Percentiles rank a stretch among this genome's conserved stretches.
phyloP scores from a whole-genome alignment of 2,888 invertebrate species.

The Epinotia bilunana region DNA sequence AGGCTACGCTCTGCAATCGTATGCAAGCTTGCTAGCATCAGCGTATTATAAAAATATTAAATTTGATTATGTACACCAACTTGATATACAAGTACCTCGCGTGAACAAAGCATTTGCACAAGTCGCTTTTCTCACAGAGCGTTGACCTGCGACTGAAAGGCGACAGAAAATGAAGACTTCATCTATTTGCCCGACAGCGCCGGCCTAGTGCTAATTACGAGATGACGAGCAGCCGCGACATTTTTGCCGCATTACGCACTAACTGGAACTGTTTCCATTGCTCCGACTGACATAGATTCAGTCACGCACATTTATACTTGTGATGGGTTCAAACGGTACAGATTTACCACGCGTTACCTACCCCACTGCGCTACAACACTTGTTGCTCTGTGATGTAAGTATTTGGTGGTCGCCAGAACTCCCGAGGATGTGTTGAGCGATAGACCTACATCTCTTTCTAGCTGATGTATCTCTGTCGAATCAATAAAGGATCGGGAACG shows the following conservation, averaged over 20 bases:
- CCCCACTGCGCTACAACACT: too few relatives aligned
- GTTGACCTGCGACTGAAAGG: conserved; percentile 59
- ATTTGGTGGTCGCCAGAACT: too few relatives aligned
- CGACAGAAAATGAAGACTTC: conserved; percentile 52
- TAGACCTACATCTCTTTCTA: too few relatives aligned
- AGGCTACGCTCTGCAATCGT: too few relatives aligned
- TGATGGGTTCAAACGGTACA: background rate
- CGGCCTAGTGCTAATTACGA: conserved; percentile 68
- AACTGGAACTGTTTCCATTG: conserved; percentile 37
- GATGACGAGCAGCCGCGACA: conserved; percentile 55
- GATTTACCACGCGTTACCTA: too few relatives aligned
- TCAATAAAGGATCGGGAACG: too few relatives aligned
- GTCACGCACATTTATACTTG: conserved; percentile 4
- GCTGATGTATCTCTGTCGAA: too few relatives aligned
- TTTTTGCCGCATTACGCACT: conserved; percentile 66
- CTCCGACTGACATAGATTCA: background rate
- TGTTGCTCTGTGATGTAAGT: too few relatives aligned
- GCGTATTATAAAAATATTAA: too few relatives aligned
- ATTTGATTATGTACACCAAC: background rate
- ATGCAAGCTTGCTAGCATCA: too few relatives aligned
- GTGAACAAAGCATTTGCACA: conserved; percentile 24
- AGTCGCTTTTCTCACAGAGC: conserved; percentile 53
- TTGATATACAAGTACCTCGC: background rate
- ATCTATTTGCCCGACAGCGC: conserved; percentile 63
- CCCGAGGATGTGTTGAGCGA: too few relatives aligned